Evolutionary conservation across 2,113 vertebrate species (phyloP), one percentile per base, ranked within the genome.

Genomic region (Mixornis gularis): DNA sequence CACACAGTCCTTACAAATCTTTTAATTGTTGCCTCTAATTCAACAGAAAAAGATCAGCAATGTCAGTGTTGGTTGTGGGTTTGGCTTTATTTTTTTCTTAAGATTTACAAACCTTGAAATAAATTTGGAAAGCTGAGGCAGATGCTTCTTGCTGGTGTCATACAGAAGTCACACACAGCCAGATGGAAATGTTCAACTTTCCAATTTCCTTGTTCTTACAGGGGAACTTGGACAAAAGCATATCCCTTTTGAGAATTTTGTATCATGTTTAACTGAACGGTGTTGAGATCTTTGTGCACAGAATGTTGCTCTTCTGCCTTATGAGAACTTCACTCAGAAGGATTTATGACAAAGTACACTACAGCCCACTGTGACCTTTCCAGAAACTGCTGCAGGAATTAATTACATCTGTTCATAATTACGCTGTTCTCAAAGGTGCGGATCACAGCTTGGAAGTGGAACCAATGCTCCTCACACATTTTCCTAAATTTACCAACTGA

Each of bases 21-120:
- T 83, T 79, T 78, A 84, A 92, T 85, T 92, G 55, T 36, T 83
- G 72, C 59, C 38, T 94, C 66, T 19, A 79, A 64, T 77, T 65
- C 64, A 85, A 48, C 0, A 74, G 79, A 13, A 69, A 44, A 70
- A 53, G 7, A 76, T 13, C 9, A 77, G 36, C 26, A 46, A 58
- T 49, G 72, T 48, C n/a, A 69, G 29, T 62, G 73, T 73, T 12
- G 19, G 5, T 38, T 48, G n/a, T 20, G 26, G 10, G 5, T 32
- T 79, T 73, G 51, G 10, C 1, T 11, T 27, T 18, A 9, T 24
- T 21, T 27, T 7, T 27, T 25, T 18, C 18, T 1, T 2, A 56
- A 59, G 7, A 19, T 62, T 86, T 87, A 71, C 25, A 70, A 83
- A 74, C 36, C 25, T 77, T 84, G 32, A 77, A 85, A 58, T 77